phyloP scores from a whole-genome alignment of 2,113 vertebrate species.

The Tricholaema leucomelas region DNA sequence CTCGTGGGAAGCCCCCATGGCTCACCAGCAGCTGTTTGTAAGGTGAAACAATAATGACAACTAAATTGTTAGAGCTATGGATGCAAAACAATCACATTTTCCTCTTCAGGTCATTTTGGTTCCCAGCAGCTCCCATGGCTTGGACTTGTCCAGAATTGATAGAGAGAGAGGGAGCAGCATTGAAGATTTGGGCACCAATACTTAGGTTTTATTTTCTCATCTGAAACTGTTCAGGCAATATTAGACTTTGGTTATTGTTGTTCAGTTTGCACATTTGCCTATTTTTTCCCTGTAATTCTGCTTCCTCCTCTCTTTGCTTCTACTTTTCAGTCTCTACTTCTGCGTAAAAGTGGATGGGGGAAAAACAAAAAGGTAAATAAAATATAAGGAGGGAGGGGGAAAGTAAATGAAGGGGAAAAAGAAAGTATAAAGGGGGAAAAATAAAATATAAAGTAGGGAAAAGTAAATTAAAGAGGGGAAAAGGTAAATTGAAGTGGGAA shows the following conservation, averaged over 20 bases:
- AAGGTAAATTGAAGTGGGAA: too few relatives aligned
- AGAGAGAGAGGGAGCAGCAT: neutral
- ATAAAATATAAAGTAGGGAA: too few relatives aligned
- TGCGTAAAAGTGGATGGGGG: neutral
- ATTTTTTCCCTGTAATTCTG: neutral
- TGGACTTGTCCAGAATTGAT: neutral
- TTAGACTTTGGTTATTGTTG: neutral
- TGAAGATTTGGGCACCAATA: neutral
- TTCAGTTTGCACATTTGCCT: neutral
- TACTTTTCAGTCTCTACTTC: neutral
- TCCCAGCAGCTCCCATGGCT: neutral
- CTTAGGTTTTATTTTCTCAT: neutral
- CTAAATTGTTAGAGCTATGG: neutral
- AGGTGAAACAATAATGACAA: neutral
- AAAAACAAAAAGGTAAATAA: neutral
- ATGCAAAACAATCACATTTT: neutral
- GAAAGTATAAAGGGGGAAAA: too few relatives aligned
- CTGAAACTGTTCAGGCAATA: neutral
- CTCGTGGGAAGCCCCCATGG: neutral
- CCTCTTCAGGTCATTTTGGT: neutral
- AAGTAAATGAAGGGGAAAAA: too few relatives aligned
- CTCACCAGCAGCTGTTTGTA: neutral
- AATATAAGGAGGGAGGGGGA: neutral
- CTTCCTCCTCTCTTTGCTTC: neutral
- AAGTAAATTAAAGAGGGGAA: too few relatives aligned